phyloP scores from a whole-genome alignment of 2,888 invertebrate genomes.

The Drosophila antonietae region DNA sequence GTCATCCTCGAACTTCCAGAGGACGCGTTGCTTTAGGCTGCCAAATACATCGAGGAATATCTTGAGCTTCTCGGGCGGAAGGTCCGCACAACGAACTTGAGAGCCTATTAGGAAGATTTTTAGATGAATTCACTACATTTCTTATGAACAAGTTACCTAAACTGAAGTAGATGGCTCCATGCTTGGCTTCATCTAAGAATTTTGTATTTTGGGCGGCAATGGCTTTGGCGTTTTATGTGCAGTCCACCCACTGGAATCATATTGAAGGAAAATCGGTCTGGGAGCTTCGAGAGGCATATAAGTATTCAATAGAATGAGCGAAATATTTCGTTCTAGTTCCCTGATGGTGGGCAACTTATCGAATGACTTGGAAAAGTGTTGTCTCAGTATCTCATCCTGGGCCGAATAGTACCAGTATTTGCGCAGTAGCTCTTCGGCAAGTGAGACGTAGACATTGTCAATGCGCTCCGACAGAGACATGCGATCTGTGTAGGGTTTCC shows the following conservation, averaged over 20 bases:
- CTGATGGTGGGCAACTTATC: slow-evolving; percentile 79
- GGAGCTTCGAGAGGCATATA: slow-evolving; percentile 84
- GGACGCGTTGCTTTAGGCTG: slow-evolving; percentile 82
- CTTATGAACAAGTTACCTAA: slow-evolving; percentile 64
- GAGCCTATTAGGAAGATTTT: slow-evolving; percentile 74
- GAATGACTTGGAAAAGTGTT: slow-evolving; percentile 69
- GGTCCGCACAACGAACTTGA: slow-evolving; percentile 81
- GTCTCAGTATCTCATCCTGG: slow-evolving; percentile 73
- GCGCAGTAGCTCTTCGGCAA: slow-evolving; percentile 69
- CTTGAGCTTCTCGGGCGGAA: slow-evolving; percentile 81
- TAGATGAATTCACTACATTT: background rate
- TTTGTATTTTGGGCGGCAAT: slow-evolving; percentile 74
- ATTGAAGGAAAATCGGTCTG: slow-evolving; percentile 83
- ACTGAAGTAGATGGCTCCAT: slow-evolving; percentile 81
- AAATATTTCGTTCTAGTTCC: slow-evolving; percentile 84
- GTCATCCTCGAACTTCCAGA: slow-evolving; percentile 85
- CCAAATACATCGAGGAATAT: slow-evolving; percentile 83
- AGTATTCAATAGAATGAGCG: slow-evolving; percentile 84
- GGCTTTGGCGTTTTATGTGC: slow-evolving; percentile 83
- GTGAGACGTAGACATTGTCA: slow-evolving; percentile 83
- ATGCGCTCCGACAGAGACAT: slow-evolving; percentile 86
- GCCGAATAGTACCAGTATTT: slow-evolving; percentile 73
- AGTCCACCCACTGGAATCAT: slow-evolving; percentile 86
- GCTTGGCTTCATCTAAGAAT: slow-evolving; percentile 82
- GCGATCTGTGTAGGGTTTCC: slow-evolving; percentile 83